phyloP scores from a whole-genome alignment of 1,140 invertebrate genomes.

The Drosophila orosa region DNA sequence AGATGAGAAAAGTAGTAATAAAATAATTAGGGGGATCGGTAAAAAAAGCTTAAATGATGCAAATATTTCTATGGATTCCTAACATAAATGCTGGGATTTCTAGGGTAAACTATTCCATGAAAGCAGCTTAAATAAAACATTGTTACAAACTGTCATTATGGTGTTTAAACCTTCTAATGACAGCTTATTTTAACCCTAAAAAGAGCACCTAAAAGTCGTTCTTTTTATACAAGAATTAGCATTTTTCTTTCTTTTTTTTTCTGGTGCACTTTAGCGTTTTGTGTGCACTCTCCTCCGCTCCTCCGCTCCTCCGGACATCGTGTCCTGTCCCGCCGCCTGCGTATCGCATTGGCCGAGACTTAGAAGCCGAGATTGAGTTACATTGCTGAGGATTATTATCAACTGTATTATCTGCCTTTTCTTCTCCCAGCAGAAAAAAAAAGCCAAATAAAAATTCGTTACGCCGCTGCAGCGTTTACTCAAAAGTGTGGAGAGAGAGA shows the following conservation, averaged over 20 bases:
- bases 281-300: slow-evolving; percentile 2
- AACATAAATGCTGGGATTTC: fast-evolving
- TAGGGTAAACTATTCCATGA: not conserved
- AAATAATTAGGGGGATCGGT: not conserved
- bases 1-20: not conserved
- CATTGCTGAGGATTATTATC: slow-evolving; percentile 82
- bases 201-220: slow-evolving; percentile 2
- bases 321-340: slow-evolving; percentile 54
- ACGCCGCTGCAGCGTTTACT: slow-evolving; percentile 64
- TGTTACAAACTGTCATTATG: not conserved
- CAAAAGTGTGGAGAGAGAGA: slow-evolving; percentile 13
- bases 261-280: slow-evolving; percentile 27
- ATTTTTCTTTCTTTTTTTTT: slow-evolving; percentile 19
- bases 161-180: not conserved
- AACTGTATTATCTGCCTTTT: slow-evolving; percentile 72
- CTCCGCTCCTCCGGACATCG: slow-evolving; percentile 13
- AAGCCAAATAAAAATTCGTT: slow-evolving; percentile 80
- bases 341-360: slow-evolving; percentile 62
- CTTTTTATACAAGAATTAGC: not conserved
- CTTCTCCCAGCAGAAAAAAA: slow-evolving; percentile 34
- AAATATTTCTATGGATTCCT: not conserved
- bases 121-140: not conserved
- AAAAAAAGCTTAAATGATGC: too few relatives aligned
- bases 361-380: slow-evolving; percentile 80
- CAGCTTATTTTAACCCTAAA: too few relatives aligned